Base-by-base conservation (phyloP, 2,113 vertebrate species). In the Oncorhynchus kisutch region DNA sequence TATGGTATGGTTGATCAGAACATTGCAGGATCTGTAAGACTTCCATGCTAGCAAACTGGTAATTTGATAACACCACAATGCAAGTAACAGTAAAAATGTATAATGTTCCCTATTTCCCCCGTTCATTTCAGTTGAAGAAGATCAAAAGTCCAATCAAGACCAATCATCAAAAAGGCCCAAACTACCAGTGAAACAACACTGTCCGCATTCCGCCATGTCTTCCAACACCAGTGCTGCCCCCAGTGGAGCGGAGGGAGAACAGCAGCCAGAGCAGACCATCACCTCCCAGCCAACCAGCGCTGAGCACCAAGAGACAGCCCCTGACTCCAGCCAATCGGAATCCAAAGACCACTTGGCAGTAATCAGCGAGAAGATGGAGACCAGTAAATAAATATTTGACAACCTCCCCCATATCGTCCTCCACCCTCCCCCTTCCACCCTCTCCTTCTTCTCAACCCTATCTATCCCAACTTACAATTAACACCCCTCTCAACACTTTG, bases 321-420 rank as follows among this genome's bases (percentile, higher is more conserved):
- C 80, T 54, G 72, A 34, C 73, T 8, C 8, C 6, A 27, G 68
- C 18, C 68, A 78, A 16, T 11, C 49, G 5, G 74, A 83, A 13
- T 59, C 22, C 13, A 67, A 60, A 78, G 85, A 78, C 12, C 76
- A 77, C 45, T 78, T 86, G 57, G 60, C 80, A 16, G 74, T 84
- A 75, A 84, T 86, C 8, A 70, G 76, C 27, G 85, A 86, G 54
- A 72, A 60, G 6, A 81, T 76, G 29, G 80, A 84, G 80, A 84
- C 72, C 75, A 84, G 85, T 84, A 84, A 86, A 67, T 27, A 66
- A 57, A 31, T n/a, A 45, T 54, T 51, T 0, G 2, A 54, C 51
- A 54, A 16, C 16, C 16, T 45, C 39, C 39, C 39, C 39, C 39
- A 2, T 45, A 45, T 45, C 8, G 2, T 9, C 39, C 39, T 45